Evolutionary conservation across 2,888 invertebrate genomes (phyloP), one percentile per base, ranked within the genome.

Genomic region (Phyllotreta cruciferae): DNA sequence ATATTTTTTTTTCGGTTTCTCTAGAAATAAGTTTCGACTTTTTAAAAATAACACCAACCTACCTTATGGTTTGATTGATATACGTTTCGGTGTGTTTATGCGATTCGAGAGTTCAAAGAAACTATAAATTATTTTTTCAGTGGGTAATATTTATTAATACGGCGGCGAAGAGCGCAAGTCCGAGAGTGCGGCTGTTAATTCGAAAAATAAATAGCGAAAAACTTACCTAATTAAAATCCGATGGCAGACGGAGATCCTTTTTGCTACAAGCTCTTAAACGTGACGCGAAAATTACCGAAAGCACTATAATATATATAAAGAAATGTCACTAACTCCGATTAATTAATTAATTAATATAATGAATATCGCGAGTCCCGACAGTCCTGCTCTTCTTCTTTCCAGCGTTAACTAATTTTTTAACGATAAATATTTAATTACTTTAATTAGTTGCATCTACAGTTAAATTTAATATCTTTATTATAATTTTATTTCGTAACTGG

Each of bases 401-500:
- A 56, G 8, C 38, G 34, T 49, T n/a, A 49, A 57, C 37, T 50
- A 44, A 24, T 24, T 24, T 24, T 24, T n/a, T 49, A 24, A 50
- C 34, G 42, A 58, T 58, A 41, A 50, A 57, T 57, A 57, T 57
- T 49, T 38, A 38, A 35, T 11, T 5, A 53, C 4, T 4, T 45
- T 9, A 38, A 56, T 37, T 52, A 57, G 44, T 62, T 14, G 47
- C 62, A 62, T 45, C 53, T 50, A 56, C 34, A 10, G 39, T 34
- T 24, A 24, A 35, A 13, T 45, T 11, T 34, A 34, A 49, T 7
- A 36, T 49, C 9, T 41, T 41, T 41, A 41, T n/a, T 41, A 41
- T 49, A 49, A 49, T 49, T 10, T 49, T 49, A 52, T 11, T 52
- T 52, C 38, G 35, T 49, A 57, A 63, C 53, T 47, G 35, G 42